A percentile compares a stretch with the other conserved stretches of the same genome.
Evolutionary conservation across 2,113 vertebrate species (phyloP).

Genomic region (Corynorhinus townsendii): DNA sequence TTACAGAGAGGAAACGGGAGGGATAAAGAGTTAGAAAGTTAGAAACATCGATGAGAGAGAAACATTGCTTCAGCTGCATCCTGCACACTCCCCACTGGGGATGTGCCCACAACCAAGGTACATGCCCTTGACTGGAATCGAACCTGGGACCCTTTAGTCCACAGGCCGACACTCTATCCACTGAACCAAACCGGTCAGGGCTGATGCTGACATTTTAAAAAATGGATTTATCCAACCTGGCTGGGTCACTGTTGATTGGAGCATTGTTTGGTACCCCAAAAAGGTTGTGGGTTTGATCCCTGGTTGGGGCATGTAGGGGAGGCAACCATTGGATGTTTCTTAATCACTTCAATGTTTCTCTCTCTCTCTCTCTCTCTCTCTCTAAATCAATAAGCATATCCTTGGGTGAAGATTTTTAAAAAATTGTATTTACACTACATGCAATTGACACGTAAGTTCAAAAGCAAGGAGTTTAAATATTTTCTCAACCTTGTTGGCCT

Average conservation of each 20-base stretch:
- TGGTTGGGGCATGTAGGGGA: background rate
- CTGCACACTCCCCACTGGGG: too few relatives aligned
- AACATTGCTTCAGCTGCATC: too few relatives aligned
- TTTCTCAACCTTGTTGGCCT: slow-evolving; percentile 59
- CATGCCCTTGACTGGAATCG: too few relatives aligned
- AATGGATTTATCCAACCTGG: background rate
- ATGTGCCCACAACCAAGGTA: too few relatives aligned
- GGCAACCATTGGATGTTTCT: background rate
- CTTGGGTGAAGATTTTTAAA: background rate
- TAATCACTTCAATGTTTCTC: background rate
- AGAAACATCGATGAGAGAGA: too few relatives aligned
- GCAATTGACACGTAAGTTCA: background rate
- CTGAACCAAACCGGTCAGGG: too few relatives aligned
- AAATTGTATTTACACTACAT: background rate
- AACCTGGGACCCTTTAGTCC: too few relatives aligned
- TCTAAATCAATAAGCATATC: background rate
- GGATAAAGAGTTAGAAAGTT: too few relatives aligned
- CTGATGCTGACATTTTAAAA: too few relatives aligned
- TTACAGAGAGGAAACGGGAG: too few relatives aligned
- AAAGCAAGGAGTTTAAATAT: background rate
- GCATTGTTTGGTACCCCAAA: background rate
- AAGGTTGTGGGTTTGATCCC: background rate
- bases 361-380: background rate
- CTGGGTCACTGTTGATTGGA: background rate
- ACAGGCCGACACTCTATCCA: too few relatives aligned